Conservation (phyloP, 2,113 vertebrate species). For the Reinhardtius hippoglossoides region DNA sequence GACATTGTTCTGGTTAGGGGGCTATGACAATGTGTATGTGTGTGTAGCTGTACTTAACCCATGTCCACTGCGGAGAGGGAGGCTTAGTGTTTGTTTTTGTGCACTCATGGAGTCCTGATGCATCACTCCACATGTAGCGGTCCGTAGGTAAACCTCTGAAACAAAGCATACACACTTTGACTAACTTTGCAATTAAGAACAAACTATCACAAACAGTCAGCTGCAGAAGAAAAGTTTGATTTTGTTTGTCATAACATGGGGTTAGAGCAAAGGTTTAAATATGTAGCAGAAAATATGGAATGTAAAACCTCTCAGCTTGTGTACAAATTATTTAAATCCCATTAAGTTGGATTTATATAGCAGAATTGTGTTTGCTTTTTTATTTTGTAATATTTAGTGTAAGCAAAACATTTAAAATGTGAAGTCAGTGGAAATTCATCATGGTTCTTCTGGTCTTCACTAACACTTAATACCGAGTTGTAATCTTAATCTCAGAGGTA, state of each 20-base stretch:
- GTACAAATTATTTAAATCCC: too few species aligned
- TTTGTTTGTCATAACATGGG: neutral
- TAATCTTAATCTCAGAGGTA: neutral
- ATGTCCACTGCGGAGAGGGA: conserved; percentile 93
- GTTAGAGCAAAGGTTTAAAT: neutral
- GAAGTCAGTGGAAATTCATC: too few species aligned
- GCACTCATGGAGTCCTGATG: conserved; percentile 91
- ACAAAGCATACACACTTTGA: conserved; percentile 11
- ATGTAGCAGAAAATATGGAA: neutral
- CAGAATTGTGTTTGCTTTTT: too few species aligned
- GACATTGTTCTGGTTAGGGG: too few species aligned
- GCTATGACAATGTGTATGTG: neutral
- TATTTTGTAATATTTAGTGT: too few species aligned
- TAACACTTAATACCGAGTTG: too few species aligned
- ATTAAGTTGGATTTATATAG: too few species aligned
- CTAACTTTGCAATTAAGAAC: neutral
- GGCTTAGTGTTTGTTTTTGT: conserved; percentile 91
- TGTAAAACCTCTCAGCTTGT: too few species aligned
- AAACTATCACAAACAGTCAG: too few species aligned
- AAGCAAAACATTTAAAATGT: too few species aligned
- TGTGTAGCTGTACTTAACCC: conserved; percentile 82
- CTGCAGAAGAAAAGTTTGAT: neutral
- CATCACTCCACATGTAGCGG: conserved; percentile 98
- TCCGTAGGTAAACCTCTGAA: conserved; percentile 95
- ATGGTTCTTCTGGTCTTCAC: too few species aligned